Evolutionary conservation across 2,797 vertebrate species (phyloP).

Genomic region (Diplodus sargus): DNA sequence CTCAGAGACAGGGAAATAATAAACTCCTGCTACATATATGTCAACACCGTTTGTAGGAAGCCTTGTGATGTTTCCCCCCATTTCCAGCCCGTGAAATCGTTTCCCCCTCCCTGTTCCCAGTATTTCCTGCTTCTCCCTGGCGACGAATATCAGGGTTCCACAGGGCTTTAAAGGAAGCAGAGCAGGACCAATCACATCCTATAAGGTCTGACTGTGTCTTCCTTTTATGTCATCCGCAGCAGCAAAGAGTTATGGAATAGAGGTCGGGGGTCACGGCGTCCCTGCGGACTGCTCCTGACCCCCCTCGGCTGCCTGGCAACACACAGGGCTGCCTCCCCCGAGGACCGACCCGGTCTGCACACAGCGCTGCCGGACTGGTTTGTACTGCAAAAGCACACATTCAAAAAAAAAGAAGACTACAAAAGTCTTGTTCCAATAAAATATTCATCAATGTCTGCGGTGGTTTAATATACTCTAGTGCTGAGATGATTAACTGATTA

Average conservation of each 20-base stretch:
- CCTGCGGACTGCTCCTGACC: conserved; percentile 62
- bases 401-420: background rate
- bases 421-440: background rate
- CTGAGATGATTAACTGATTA: background rate
- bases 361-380: conserved; percentile 3
- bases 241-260: conserved; percentile 68
- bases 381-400: background rate
- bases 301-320: conserved; percentile 50
- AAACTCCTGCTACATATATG: conserved; percentile 79
- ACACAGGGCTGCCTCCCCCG: background rate
- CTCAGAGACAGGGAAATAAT: conserved; percentile 74
- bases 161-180: conserved; percentile 64
- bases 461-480: background rate
- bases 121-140: conserved; percentile 71
- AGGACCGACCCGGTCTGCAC: conserved; percentile 3
- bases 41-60: conserved; percentile 70
- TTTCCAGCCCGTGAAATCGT: conserved; percentile 67
- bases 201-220: conserved; percentile 62
- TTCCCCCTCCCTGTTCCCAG: background rate
- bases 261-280: conserved; percentile 72
- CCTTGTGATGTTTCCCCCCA: conserved; percentile 69
- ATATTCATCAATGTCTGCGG: background rate
- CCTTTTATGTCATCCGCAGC: conserved; percentile 67
- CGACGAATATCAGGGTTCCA: conserved; percentile 73
- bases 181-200: conserved; percentile 73